Conservation (phyloP, 1,140 invertebrate species). For the Drosophila oshimai region DNA sequence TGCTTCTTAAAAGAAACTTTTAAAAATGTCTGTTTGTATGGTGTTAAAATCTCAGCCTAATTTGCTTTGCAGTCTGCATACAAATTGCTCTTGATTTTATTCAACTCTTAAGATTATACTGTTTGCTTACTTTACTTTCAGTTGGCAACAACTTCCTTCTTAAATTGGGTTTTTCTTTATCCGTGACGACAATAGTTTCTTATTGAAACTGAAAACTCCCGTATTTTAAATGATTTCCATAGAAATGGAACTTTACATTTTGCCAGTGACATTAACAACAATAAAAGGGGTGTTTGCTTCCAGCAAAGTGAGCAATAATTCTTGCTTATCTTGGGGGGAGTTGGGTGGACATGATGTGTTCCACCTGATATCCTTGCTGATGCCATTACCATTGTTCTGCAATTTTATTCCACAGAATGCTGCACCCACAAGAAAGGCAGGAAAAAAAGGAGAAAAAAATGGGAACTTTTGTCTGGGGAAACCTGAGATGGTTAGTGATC, state of each 20-base stretch:
- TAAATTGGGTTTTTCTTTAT: conserved; percentile 1
- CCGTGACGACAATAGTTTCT: neutral
- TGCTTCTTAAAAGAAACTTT: too few species aligned
- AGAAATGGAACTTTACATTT: conserved; percentile 25
- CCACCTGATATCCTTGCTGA: conserved; percentile 31
- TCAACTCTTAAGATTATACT: conserved; percentile 12
- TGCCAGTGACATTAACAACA: conserved; percentile 15
- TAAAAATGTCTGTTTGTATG: neutral
- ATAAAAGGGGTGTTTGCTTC: neutral
- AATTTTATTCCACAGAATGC: conserved; percentile 5
- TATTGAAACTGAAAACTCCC: conserved; percentile 23
- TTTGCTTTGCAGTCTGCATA: conserved; percentile 25
- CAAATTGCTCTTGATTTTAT: conserved; percentile 32
- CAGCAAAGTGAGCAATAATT: conserved; percentile 28
- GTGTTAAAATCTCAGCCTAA: conserved; percentile 44
- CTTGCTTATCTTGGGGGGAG: conserved; percentile 9
- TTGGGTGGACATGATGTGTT: neutral
- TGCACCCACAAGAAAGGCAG: conserved; percentile 16
- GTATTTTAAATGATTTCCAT: conserved; percentile 36
- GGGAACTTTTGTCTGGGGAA: conserved; percentile 60
- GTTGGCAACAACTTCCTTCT: conserved; percentile 58
- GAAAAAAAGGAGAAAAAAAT: neutral
- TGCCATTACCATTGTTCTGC: conserved; percentile 12
- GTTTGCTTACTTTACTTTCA: conserved; percentile 35
- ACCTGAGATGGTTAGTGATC: conserved; percentile 62